These are phyloP conservation scores for Acipenser oxyrinchus DNA, from an alignment of 2,797 vertebrate genomes.

Conservation along the genomic window DNA sequence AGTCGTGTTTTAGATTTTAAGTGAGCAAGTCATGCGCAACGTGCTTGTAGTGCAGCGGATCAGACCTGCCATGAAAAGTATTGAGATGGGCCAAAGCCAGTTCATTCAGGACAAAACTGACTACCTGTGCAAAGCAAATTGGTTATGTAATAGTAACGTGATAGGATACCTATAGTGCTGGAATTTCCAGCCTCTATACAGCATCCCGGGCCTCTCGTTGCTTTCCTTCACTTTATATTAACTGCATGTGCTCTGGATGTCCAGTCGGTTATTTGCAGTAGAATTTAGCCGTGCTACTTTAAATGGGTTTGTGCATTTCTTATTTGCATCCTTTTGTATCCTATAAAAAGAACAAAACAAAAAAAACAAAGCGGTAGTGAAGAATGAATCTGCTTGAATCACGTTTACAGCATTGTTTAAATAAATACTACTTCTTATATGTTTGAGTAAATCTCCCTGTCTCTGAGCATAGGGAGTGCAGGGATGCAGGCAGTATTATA, in stretches of 20 bases:
- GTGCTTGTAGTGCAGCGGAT: too few species aligned
- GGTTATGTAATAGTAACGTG: too few species aligned
- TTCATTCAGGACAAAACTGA: too few species aligned
- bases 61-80: too few species aligned
- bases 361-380: conserved; percentile 38
- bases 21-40: too few species aligned
- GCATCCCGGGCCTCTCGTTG: conserved; percentile 21
- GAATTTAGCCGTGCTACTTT: conserved; percentile 68
- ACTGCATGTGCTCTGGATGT: conserved; percentile 73
- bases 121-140: too few species aligned
- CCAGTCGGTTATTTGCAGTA: conserved; percentile 65
- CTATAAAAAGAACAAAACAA: conserved; percentile 40
- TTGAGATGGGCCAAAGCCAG: too few species aligned
- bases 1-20: too few species aligned
- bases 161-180: too few species aligned
- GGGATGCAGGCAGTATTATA: conserved; percentile 66
- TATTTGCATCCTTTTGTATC: conserved; percentile 63
- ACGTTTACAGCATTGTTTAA: conserved; percentile 71
- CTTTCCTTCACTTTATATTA: conserved; percentile 52
- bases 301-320: conserved; percentile 65
- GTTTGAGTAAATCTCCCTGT: conserved; percentile 69
- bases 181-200: too few species aligned
- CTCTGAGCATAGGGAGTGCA: conserved; percentile 64
- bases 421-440: conserved; percentile 62
- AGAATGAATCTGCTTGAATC: conserved; percentile 45